Evolutionary conservation across 2,113 vertebrate species (phyloP).

Genomic region (Semnornis frantzii): DNA sequence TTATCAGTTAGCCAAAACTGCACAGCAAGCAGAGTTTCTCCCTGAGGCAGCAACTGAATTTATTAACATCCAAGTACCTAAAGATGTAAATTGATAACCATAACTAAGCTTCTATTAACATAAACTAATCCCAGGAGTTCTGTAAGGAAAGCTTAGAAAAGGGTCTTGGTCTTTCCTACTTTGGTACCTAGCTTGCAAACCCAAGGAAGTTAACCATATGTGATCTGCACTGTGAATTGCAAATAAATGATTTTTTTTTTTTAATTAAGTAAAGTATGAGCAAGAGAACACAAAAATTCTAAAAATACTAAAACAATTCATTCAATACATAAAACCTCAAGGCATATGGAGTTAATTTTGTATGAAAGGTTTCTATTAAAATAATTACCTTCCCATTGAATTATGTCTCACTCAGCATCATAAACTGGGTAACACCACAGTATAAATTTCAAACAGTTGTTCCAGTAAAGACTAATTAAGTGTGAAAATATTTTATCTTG

Average conservation of each 20-base stretch:
- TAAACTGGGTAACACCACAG: constrained; percentile 49
- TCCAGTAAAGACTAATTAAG: constrained; percentile 56
- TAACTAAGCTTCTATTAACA: neutral
- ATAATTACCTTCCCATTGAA: constrained; percentile 52
- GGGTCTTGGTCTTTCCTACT: neutral
- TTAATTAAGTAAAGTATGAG: neutral
- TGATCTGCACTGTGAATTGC: neutral
- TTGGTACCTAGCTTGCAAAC: neutral
- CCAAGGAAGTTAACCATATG: neutral
- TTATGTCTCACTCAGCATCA: constrained; percentile 18
- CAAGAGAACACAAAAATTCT: neutral
- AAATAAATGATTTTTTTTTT: neutral
- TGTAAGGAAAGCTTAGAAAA: neutral
- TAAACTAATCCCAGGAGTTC: neutral
- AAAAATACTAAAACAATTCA: neutral
- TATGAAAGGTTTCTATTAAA: constrained; percentile 44
- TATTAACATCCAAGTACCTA: neutral
- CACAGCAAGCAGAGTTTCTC: neutral
- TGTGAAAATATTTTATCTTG: constrained; percentile 50
- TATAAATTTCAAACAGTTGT: constrained; percentile 57
- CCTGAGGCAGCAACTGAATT: neutral
- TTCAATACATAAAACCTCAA: neutral
- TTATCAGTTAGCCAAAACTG: neutral
- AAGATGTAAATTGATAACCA: neutral
- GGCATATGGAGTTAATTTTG: constrained; percentile 19